Conservation (phyloP, 2,113 vertebrate species). For the Urocitellus parryii region DNA sequence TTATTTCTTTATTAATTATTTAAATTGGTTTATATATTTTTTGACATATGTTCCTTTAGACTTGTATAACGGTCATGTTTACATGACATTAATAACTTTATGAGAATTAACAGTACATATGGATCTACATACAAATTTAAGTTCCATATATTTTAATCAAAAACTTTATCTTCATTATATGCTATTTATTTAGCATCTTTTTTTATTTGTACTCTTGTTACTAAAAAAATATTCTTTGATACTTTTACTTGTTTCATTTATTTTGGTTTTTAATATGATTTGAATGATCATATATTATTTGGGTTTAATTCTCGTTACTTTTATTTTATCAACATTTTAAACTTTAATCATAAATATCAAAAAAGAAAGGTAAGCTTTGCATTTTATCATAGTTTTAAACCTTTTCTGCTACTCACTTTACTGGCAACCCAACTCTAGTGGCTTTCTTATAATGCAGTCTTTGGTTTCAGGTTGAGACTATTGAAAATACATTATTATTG, state of each 20-base stretch:
- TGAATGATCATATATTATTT: not conserved
- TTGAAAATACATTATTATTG: not conserved
- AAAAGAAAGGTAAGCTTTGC: slow-evolving; percentile 7
- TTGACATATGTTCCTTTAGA: not conserved
- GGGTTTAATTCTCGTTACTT: not conserved
- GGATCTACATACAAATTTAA: not conserved
- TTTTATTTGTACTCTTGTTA: not conserved
- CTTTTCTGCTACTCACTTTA: not conserved
- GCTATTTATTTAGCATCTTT: not conserved
- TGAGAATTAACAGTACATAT: not conserved
- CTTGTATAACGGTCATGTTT: not conserved
- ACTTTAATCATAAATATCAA: slow-evolving; percentile 16
- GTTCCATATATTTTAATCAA: not conserved
- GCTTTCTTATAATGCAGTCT: not conserved
- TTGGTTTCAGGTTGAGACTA: not conserved
- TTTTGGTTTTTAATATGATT: not conserved
- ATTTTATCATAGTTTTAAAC: slow-evolving; percentile 16
- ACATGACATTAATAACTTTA: not conserved
- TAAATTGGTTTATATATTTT: not conserved
- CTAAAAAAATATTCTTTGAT: not conserved
- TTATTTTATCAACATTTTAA: slow-evolving; percentile 19
- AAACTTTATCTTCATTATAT: not conserved
- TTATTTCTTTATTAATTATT: not conserved
- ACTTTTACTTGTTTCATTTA: not conserved
- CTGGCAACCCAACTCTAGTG: not conserved